Evolutionary conservation across 2,888 invertebrate genomes (phyloP).

Genomic region (Coleophora flavipennella): DNA sequence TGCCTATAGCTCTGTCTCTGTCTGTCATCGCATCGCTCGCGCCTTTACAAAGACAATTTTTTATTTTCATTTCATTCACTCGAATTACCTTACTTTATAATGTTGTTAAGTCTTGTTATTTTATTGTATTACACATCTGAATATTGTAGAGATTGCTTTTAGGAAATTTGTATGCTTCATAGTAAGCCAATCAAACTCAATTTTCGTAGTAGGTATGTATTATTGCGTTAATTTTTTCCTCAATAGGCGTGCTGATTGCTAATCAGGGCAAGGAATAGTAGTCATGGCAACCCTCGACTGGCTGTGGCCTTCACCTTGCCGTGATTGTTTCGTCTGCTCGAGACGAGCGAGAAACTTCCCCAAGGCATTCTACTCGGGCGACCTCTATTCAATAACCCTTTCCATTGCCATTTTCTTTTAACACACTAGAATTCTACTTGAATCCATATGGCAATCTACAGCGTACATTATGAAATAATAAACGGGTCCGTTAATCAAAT

Average conservation of each 20-base stretch:
- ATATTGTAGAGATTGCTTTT: not conserved
- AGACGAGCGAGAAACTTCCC: constrained; percentile 17
- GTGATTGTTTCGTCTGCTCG: constrained; percentile 42
- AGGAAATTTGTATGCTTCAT: not conserved
- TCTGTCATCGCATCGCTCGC: constrained; percentile 19
- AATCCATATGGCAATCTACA: constrained; percentile 22
- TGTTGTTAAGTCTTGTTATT: constrained; percentile 23
- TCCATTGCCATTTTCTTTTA: constrained; percentile 17
- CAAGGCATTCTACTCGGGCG: constrained; percentile 21
- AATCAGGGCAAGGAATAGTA: constrained; percentile 26
- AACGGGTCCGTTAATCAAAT: not conserved
- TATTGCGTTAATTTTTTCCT: constrained; percentile 11
- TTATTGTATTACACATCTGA: not conserved
- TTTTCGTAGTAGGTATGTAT: not conserved
- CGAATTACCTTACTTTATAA: constrained; percentile 43
- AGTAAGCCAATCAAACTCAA: not conserved
- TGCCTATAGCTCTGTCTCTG: constrained; percentile 37
- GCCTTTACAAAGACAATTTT: constrained; percentile 28
- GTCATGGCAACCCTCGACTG: constrained; percentile 37
- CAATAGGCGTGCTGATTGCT: constrained; percentile 35
- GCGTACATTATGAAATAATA: constrained; percentile 4
- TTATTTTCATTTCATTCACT: constrained; percentile 36
- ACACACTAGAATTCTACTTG: not conserved
- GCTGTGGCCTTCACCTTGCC: constrained; percentile 47
- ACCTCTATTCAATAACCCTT: constrained; percentile 5